phyloP scores from a whole-genome alignment of 2,888 invertebrate species.

The Agrochola lychnidis region DNA sequence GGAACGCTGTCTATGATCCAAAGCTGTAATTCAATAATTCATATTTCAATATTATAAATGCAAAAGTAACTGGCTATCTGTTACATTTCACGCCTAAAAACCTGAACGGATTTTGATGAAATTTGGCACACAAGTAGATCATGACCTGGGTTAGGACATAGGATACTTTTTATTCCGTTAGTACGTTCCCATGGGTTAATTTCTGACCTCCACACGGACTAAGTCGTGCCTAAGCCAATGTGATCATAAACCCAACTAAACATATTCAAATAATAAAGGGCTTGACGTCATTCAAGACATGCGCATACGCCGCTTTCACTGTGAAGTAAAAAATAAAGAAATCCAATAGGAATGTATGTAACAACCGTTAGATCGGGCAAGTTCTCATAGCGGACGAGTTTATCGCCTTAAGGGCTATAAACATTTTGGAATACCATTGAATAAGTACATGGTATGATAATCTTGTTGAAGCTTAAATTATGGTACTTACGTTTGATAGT shows the following conservation, averaged over 20 bases:
- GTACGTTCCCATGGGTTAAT: not conserved
- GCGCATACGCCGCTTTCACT: slow-evolving; percentile 47
- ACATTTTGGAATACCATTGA: slow-evolving; percentile 17
- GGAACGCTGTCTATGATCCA: not conserved
- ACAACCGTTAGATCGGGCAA: slow-evolving; percentile 60
- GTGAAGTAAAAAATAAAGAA: slow-evolving; percentile 48
- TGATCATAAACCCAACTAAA: not conserved
- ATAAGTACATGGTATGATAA: not conserved
- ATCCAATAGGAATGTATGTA: slow-evolving; percentile 54
- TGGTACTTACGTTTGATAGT: too few species aligned
- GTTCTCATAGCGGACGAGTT: slow-evolving; percentile 38
- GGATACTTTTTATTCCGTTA: not conserved
- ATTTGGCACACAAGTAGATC: not conserved
- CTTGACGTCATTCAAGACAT: slow-evolving; percentile 14
- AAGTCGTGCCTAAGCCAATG: too few species aligned
- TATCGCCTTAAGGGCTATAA: slow-evolving; percentile 26
- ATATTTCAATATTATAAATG: not conserved
- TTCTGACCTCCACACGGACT: not conserved
- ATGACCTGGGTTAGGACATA: not conserved
- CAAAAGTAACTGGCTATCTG: not conserved
- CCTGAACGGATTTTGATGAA: not conserved
- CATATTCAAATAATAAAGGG: slow-evolving; percentile 29
- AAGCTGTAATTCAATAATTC: not conserved
- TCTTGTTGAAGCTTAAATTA: not conserved
- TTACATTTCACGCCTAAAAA: not conserved